Evolutionary conservation across 2,797 vertebrate genomes (phyloP).

Genomic region (Enteromius thamalakanensis): DNA sequence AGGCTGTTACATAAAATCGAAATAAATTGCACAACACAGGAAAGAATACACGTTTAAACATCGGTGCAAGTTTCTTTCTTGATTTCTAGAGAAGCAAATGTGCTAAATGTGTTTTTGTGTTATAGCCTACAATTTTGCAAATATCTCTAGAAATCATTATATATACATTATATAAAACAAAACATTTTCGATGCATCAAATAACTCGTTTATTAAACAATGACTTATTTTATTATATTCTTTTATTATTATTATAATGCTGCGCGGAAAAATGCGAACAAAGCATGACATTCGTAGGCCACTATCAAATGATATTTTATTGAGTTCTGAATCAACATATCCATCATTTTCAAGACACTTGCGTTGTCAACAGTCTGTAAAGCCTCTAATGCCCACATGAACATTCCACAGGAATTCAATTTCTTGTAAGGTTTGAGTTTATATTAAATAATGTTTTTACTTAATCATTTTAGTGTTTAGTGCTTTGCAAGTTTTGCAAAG

Average conservation of each 20-base stretch:
- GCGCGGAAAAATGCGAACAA: neutral
- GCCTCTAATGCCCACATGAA: constrained; percentile 18
- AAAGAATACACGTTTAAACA: neutral
- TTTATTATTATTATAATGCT: neutral
- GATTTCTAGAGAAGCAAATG: neutral
- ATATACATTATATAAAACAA: neutral
- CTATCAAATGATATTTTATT: constrained; percentile 62
- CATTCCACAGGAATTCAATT: constrained; percentile 23
- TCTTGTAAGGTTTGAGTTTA: neutral
- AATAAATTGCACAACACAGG: neutral
- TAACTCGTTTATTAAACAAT: neutral
- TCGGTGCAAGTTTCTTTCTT: neutral
- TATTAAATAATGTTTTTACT: neutral
- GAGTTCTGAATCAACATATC: constrained; percentile 25
- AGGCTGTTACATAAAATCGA: neutral
- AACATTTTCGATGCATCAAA: neutral
- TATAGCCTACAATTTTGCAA: too few relatives aligned
- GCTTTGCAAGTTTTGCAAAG: constrained; percentile 28
- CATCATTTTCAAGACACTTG: constrained; percentile 52
- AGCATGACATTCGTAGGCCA: neutral
- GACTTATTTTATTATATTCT: too few relatives aligned
- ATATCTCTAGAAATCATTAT: too few relatives aligned
- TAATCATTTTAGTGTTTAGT: constrained; percentile 13
- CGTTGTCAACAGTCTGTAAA: constrained; percentile 8
- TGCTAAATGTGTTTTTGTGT: neutral